These are phyloP conservation scores for Penaeus chinensis DNA, from an alignment of 1,140 invertebrate species.

Conservation along the genomic window DNA sequence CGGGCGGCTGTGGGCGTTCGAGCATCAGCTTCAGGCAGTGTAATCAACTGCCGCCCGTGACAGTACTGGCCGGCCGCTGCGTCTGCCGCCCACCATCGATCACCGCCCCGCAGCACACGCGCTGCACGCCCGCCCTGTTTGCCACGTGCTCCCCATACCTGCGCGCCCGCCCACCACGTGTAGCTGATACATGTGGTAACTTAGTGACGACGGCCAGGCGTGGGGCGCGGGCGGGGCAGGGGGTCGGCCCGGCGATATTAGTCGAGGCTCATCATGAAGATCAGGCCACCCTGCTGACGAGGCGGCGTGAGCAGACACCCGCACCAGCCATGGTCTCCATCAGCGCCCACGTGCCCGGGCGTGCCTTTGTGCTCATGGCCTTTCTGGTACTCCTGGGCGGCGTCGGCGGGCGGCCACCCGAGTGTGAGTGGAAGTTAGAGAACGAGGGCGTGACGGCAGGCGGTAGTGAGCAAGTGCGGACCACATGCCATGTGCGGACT, in stretches of 20 bases:
- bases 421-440: slow-evolving; percentile 53
- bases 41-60: background rate
- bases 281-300: background rate
- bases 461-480: slow-evolving; percentile 44
- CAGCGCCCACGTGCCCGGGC: background rate
- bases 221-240: background rate
- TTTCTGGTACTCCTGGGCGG: slow-evolving; percentile 39
- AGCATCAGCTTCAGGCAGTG: too few relatives aligned
- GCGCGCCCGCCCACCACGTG: slow-evolving; percentile 37
- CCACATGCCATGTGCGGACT: slow-evolving; percentile 55
- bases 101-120: background rate
- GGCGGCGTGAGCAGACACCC: background rate
- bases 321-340: background rate
- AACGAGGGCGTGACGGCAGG: slow-evolving; percentile 57
- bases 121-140: background rate
- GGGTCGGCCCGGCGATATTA: background rate
- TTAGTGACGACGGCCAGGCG: slow-evolving; percentile 1
- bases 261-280: background rate
- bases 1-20: slow-evolving; percentile 12
- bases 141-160: slow-evolving; percentile 44
- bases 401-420: slow-evolving; percentile 50
- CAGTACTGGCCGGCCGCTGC: slow-evolving; percentile 14
- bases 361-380: slow-evolving; percentile 20
- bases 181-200: slow-evolving; percentile 22
- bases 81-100: slow-evolving; percentile 29